These are phyloP conservation scores for Ischnura elegans DNA, from an alignment of 2,888 invertebrate genomes.

Conservation along the genomic window DNA sequence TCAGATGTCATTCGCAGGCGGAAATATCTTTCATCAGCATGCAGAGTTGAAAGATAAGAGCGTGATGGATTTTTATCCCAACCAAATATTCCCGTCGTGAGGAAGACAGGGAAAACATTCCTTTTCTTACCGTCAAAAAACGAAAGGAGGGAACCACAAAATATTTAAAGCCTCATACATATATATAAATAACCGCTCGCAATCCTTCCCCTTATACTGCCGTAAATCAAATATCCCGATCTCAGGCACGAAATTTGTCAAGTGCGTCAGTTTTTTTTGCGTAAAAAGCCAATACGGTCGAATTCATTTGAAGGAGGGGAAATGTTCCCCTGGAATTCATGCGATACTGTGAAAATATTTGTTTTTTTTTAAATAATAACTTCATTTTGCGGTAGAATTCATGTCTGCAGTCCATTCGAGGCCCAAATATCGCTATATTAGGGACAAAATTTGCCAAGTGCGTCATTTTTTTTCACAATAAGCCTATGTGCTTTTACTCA, in stretches of 20 bases:
- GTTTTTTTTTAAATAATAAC: too few relatives aligned
- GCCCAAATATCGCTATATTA: too few relatives aligned
- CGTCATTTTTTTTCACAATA: too few relatives aligned
- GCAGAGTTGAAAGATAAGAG: not conserved
- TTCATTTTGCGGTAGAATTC: too few relatives aligned
- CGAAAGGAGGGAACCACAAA: not conserved
- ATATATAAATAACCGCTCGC: not conserved
- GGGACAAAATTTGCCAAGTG: too few relatives aligned
- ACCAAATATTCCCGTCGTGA: not conserved
- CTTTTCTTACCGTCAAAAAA: not conserved
- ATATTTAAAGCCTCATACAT: slow-evolving; percentile 11
- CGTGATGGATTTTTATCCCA: not conserved
- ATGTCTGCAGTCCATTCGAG: too few relatives aligned
- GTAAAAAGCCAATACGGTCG: not conserved
- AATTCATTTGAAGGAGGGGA: too few relatives aligned
- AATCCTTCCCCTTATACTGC: not conserved
- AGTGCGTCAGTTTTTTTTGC: not conserved
- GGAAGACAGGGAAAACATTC: not conserved
- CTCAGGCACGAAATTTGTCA: not conserved
- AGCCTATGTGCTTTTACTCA: too few relatives aligned
- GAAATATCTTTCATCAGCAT: not conserved
- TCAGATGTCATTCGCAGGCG: not conserved
- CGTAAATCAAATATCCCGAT: too few relatives aligned
- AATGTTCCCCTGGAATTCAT: not conserved
- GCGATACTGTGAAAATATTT: not conserved